A percentile compares a stretch with the other conserved stretches of the same genome.
phyloP scores from a whole-genome alignment of 2,797 vertebrate species.

The Girardinus metallicus region DNA sequence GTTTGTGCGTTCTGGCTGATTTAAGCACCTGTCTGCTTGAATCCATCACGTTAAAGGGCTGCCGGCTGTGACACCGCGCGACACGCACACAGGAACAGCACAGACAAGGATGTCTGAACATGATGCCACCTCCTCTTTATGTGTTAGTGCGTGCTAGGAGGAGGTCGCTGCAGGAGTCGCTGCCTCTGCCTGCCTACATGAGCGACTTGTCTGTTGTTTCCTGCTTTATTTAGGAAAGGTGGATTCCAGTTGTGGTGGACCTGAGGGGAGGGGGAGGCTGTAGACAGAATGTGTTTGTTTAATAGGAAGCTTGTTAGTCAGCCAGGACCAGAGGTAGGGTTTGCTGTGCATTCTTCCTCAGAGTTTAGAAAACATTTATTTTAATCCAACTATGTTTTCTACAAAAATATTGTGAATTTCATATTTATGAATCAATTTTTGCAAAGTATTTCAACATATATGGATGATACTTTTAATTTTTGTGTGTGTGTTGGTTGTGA shows the following conservation, averaged over 20 bases:
- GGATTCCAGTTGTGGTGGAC: constrained; percentile 59
- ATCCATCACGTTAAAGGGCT: constrained; percentile 51
- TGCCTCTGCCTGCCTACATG: constrained; percentile 53
- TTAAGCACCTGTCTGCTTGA: constrained; percentile 66
- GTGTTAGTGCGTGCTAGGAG: constrained; percentile 46
- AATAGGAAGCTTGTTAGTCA: constrained; percentile 59
- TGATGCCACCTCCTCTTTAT: constrained; percentile 49
- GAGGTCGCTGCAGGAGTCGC: constrained; percentile 57
- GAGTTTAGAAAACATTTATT: constrained; percentile 43
- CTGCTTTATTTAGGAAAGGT: constrained; percentile 63
- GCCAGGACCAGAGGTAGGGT: constrained; percentile 56
- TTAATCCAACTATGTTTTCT: constrained; percentile 22
- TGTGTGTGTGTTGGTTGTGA: constrained; percentile 26
- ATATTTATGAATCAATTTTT: constrained; percentile 17
- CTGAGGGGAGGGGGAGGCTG: constrained; percentile 30
- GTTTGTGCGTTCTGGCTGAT: constrained; percentile 60
- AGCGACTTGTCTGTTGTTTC: constrained; percentile 61
- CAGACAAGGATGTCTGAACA: constrained; percentile 47
- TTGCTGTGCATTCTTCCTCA: constrained; percentile 60
- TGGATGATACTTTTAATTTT: background rate
- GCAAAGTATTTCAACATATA: constrained; percentile 29
- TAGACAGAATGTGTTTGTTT: constrained; percentile 55
- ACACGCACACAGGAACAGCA: constrained; percentile 40
- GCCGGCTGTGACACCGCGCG: constrained; percentile 37
- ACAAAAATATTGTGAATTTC: constrained; percentile 27